Base-by-base conservation (phyloP, 1,140 invertebrate species). In the Homarus americanus region DNA sequence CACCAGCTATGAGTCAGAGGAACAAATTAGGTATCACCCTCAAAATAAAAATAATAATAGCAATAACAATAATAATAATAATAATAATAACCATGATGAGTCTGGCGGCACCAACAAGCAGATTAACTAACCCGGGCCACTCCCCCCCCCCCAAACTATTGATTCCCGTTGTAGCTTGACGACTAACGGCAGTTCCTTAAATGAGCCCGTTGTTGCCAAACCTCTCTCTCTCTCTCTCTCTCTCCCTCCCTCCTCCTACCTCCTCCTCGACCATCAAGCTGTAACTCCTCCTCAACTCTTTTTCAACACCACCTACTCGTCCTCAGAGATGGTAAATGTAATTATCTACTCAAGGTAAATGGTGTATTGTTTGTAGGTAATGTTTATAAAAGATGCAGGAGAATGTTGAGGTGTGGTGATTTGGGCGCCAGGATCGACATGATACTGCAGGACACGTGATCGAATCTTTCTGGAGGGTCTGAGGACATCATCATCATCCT, bases 81-180 rank as follows among this genome's bases (percentile, higher is more conserved):
- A 49, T 49, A 49, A 49, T 49, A 49, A 49, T 5, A 7, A 49
- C 5, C 44, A 15, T 49, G 44, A 49, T 49, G 15, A 24, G 58
- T 3, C 4, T 63, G 58, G 76, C 40, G 76, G 38, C 20, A 44
- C 38, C 76, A 78, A 63, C 80, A 66, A 84, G 36, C 82, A 73
- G 63, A 84, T 84, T 84, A 72, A 84, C 28, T 83, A 66, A 15
- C 53, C 32, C 12, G 34, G 7, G n/a, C 80, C 34, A 15, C 53
- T 15, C 1, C 53, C 20, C 15, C 12, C 73, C 73, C 73, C 34
- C 73, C 53, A 63, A 83, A 66, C 80, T 83, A 83, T 83, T 83
- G 80, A 83, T 83, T n/a, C n/a, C 49, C 78, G 4, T 83, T 83
- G 58, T 66, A 69, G 53, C 38, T 83, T 83, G 80, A 83, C 80